These are phyloP conservation scores for Aethes cnicana DNA, from an alignment of 2,888 invertebrate genomes.

Conservation along the genomic window DNA sequence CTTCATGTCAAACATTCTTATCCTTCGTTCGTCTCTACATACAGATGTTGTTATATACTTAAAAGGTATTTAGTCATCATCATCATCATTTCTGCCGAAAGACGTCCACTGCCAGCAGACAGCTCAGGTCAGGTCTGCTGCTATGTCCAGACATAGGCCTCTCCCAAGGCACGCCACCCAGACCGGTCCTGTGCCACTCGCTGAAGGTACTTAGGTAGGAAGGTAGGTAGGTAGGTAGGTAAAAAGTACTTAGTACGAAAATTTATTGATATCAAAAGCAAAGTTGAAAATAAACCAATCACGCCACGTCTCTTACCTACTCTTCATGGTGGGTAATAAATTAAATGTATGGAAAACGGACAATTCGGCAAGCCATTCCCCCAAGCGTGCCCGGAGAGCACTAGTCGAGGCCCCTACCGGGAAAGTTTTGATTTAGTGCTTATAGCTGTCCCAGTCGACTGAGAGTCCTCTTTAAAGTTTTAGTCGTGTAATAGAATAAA, in stretches of 20 bases:
- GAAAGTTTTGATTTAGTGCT: constrained; percentile 81
- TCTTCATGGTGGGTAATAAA: constrained; percentile 47
- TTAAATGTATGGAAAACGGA: constrained; percentile 43
- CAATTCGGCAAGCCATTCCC: constrained; percentile 55
- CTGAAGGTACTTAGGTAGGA: no score
- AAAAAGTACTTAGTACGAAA: constrained; percentile 5
- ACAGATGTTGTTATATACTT: no score
- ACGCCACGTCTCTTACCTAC: constrained; percentile 46
- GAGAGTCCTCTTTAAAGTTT: constrained; percentile 75
- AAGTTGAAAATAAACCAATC: constrained; percentile 7
- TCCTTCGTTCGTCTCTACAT: no score
- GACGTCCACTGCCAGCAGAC: no score
- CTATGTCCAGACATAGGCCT: no score
- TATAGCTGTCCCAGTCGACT: constrained; percentile 71
- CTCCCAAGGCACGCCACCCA: no score
- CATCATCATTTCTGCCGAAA: no score
- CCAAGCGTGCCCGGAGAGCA: constrained; percentile 64
- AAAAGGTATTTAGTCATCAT: no score
- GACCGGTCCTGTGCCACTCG: no score
- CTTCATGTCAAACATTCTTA: no score
- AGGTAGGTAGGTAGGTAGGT: background rate
- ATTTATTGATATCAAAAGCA: constrained; percentile 4
- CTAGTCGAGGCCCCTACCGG: constrained; percentile 63
- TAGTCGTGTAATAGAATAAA: constrained; percentile 78
- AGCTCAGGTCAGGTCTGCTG: no score